A percentile compares a stretch with the other conserved stretches of the same genome.
Conservation (phyloP, 2,888 invertebrate genomes). For the Eurois occulta region DNA sequence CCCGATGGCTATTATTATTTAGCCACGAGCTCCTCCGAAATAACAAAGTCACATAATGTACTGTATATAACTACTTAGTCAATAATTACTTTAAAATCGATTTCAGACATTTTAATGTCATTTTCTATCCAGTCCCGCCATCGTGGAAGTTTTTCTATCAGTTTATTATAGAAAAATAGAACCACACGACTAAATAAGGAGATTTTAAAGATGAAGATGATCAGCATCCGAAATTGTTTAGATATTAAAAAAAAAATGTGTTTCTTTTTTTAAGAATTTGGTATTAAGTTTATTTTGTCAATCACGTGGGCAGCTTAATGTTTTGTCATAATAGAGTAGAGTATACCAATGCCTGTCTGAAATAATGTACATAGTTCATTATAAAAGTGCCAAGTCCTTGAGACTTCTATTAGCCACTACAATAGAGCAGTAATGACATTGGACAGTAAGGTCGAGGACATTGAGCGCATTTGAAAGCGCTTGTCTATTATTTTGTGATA, state of each 20-base stretch:
- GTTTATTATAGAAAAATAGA: not conserved
- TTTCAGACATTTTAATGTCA: not conserved
- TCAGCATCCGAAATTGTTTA: not conserved
- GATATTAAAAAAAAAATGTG: not conserved
- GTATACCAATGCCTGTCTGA: not conserved
- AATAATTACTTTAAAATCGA: not conserved
- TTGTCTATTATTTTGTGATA: constrained; percentile 4
- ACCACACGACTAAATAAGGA: not conserved
- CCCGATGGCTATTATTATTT: no score
- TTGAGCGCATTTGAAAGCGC: not conserved
- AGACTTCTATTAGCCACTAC: constrained; percentile 33
- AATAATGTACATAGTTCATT: not conserved
- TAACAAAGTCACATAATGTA: no score
- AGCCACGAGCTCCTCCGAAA: no score
- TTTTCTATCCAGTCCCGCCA: not conserved
- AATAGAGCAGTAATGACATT: constrained; percentile 35
- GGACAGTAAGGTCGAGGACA: not conserved
- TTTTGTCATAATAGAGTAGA: not conserved
- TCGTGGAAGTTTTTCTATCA: not conserved
- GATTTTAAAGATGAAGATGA: not conserved
- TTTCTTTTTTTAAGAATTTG: no score
- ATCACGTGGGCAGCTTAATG: not conserved
- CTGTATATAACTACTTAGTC: no score
- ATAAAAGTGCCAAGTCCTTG: constrained; percentile 4
- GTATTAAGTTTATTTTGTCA: no score